Conservation (phyloP, 2,888 invertebrate species). For the Craniophora ligustri region DNA sequence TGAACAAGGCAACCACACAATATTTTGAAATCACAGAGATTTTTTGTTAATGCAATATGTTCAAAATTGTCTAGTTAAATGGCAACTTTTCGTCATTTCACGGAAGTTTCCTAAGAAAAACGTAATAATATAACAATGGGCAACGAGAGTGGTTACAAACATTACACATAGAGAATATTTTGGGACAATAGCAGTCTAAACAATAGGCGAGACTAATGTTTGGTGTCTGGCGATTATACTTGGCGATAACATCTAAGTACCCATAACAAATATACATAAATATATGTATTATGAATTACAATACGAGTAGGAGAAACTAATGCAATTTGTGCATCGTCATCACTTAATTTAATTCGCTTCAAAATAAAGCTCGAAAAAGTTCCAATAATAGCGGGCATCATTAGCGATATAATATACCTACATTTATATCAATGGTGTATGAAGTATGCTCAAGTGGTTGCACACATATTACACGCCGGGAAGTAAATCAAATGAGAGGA, state of each 20-base stretch:
- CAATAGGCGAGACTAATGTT: slow-evolving; percentile 48
- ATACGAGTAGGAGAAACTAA: not conserved
- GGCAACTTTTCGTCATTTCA: slow-evolving; percentile 60
- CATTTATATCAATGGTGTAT: no score
- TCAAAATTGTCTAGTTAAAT: slow-evolving; percentile 55
- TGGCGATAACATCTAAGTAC: slow-evolving; percentile 35
- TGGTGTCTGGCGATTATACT: slow-evolving; percentile 35
- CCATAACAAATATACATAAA: no score
- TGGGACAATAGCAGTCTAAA: slow-evolving; percentile 57
- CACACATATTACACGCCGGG: no score
- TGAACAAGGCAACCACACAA: not conserved
- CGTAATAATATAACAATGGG: slow-evolving; percentile 71
- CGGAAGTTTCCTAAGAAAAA: slow-evolving; percentile 76
- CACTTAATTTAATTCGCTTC: no score
- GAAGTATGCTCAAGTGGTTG: no score
- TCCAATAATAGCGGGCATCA: no score
- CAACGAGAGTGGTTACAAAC: slow-evolving; percentile 63
- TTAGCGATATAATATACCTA: no score
- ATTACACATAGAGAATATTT: slow-evolving; percentile 57
- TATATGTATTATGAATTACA: not conserved
- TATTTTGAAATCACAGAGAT: slow-evolving; percentile 25
- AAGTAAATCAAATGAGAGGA: no score
- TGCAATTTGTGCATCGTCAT: no score
- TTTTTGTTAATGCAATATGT: slow-evolving; percentile 54
- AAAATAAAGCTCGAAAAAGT: no score